These are phyloP conservation scores for Synanthedon andrenaeformis DNA, from an alignment of 2,888 invertebrate genomes.

Conservation along the genomic window DNA sequence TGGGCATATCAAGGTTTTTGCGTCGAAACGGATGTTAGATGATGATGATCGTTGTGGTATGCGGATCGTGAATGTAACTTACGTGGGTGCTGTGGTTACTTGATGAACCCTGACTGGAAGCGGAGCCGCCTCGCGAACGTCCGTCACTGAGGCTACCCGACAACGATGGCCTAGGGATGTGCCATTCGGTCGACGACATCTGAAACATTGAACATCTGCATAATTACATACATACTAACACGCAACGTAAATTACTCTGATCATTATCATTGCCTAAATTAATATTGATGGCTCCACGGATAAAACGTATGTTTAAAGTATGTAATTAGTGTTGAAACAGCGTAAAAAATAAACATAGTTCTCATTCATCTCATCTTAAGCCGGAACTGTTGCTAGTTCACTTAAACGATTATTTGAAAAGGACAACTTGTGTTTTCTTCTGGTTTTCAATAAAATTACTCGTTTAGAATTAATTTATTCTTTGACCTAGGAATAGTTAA, in stretches of 20 bases:
- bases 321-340: not conserved
- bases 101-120: constrained; percentile 71
- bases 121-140: constrained; percentile 71
- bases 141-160: constrained; percentile 58
- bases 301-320: not conserved
- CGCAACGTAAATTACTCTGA: not conserved
- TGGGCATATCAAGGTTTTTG: constrained; percentile 1
- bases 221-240: not conserved
- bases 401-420: constrained; percentile 27
- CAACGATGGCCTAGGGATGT: constrained; percentile 86
- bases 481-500: not conserved
- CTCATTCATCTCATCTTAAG: not conserved
- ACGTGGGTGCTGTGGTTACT: constrained; percentile 85
- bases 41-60: constrained; percentile 1
- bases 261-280: not conserved
- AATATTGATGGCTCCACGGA: not conserved
- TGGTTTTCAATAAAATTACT: not conserved
- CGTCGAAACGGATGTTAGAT: not conserved
- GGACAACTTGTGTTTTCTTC: constrained; percentile 14
- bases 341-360: not conserved
- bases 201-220: constrained; percentile 20
- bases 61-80: constrained; percentile 25
- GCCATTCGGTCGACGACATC: constrained; percentile 72
- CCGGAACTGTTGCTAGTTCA: constrained; percentile 22
- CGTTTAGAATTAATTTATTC: not conserved